A percentile compares a stretch with the other conserved stretches of the same genome.
Conservation (phyloP, 2,797 vertebrate species). For the Sebastes aleutianus region DNA sequence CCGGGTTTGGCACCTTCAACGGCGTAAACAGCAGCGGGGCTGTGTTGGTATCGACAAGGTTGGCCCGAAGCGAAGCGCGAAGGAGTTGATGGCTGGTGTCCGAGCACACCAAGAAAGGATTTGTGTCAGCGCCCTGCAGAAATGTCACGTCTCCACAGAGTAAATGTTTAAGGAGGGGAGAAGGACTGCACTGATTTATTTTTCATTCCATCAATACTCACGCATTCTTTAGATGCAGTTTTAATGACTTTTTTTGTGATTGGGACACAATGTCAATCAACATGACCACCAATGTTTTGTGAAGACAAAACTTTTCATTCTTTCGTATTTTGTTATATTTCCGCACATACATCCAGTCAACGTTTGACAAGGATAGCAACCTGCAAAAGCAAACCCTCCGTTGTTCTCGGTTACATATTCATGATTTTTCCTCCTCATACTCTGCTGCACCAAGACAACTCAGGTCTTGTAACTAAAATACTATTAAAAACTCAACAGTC, state of each 20-base stretch:
- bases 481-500: background rate
- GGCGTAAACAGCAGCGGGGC: slow-evolving; percentile 11
- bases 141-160: slow-evolving; percentile 45
- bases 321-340: background rate
- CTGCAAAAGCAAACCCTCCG: background rate
- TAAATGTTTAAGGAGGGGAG: slow-evolving; percentile 50
- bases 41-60: slow-evolving; percentile 59
- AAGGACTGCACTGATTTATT: slow-evolving; percentile 17
- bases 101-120: slow-evolving; percentile 35
- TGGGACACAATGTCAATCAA: slow-evolving; percentile 38
- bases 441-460: background rate
- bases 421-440: background rate
- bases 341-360: background rate
- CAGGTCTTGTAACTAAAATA: fast-evolving
- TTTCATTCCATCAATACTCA: slow-evolving; percentile 40
- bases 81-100: slow-evolving; percentile 54
- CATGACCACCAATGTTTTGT: background rate
- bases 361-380: background rate
- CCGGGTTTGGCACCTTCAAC: slow-evolving; percentile 22
- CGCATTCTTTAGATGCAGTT: slow-evolving; percentile 37
- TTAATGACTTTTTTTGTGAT: slow-evolving; percentile 26
- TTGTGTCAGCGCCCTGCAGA: slow-evolving; percentile 36
- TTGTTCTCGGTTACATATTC: background rate
- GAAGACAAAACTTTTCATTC: background rate
- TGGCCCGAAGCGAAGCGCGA: slow-evolving; percentile 33